Conservation (phyloP, 2,888 invertebrate species). For the Cataglyphis cursor region DNA sequence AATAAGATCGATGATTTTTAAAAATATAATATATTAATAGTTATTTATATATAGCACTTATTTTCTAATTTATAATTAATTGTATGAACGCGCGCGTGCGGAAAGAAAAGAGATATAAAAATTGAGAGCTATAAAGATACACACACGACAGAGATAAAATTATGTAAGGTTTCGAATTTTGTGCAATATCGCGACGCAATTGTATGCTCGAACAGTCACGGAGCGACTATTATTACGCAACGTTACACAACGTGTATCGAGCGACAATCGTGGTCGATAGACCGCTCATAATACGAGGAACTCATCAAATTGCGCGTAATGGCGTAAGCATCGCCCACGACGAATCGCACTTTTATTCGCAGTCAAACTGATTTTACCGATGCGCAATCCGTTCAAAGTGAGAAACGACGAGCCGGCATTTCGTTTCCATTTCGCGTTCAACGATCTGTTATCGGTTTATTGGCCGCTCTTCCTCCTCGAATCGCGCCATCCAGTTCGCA, state of each 20-base stretch:
- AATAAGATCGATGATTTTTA: constrained; percentile 8
- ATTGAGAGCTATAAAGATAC: background rate
- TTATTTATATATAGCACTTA: background rate
- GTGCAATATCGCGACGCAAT: constrained; percentile 11
- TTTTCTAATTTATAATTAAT: background rate
- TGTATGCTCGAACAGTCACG: constrained; percentile 16
- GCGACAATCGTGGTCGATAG: constrained; percentile 33
- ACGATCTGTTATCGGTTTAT: constrained; percentile 71
- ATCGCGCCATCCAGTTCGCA: background rate
- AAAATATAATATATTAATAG: background rate
- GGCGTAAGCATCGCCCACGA: constrained; percentile 9
- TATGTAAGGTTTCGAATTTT: background rate
- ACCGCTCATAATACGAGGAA: constrained; percentile 18
- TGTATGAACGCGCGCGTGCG: background rate
- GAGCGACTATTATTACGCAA: constrained; percentile 14
- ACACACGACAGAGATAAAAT: constrained; percentile 7
- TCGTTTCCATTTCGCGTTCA: constrained; percentile 61
- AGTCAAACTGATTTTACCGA: constrained; percentile 33
- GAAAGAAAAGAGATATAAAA: background rate
- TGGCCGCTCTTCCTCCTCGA: constrained; percentile 8
- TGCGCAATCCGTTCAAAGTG: constrained; percentile 26
- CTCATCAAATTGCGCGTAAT: constrained; percentile 36
- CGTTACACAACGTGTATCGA: constrained; percentile 19
- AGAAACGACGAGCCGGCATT: constrained; percentile 43
- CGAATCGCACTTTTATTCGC: constrained; percentile 41